Base-by-base conservation (phyloP, 2,888 invertebrate species). In the Archips xylosteana region DNA sequence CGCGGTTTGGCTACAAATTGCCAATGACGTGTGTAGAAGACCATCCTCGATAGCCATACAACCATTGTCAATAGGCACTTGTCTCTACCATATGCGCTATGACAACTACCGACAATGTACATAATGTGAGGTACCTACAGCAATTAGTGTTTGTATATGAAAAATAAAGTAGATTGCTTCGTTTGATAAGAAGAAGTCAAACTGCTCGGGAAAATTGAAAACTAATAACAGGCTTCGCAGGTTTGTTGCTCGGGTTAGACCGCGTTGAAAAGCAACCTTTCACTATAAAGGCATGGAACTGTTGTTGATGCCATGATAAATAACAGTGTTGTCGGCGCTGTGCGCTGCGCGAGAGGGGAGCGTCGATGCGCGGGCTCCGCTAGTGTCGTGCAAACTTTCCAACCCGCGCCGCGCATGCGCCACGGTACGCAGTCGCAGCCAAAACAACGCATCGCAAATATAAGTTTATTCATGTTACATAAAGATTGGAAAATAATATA, bases 331-430 rank as follows among this genome's bases (percentile, higher is more conserved):
- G 78, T 77, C 79, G 79, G 75, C 76, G 77, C 77, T 76, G 76
- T 3, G 76, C 69, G 66, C 60, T 51, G 73, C 67, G 75, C 75
- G 71, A 77, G 72, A 75, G 78, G 77, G 74, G 75, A 79, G 79
- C 76, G 77, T 75, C 77, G 76, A 75, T 76, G 74, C 54, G 59
- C 59, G 39, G 15, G 73, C 63, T 68, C 70, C 75, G 75, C 69
- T 84, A 86, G 86, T 86, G 79, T 78, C 78, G 82, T 78, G 80
- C 80, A 80, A 82, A 85, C 85, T 84, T 85, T 82, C 82, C 70
- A 78, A 81, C 82, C 76, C 76, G 81, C 84, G 84, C 82, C 83
- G 87, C 86, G 79, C 77, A 75, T 66, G 72, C 72, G 49, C 69
- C 60, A 42, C 69, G n/a, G 47, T 60, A 72, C 71, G 75, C 74